Evolutionary conservation across 2,888 invertebrate genomes (phyloP), one percentile per base, ranked within the genome.

Genomic region (Stramonita haemastoma): DNA sequence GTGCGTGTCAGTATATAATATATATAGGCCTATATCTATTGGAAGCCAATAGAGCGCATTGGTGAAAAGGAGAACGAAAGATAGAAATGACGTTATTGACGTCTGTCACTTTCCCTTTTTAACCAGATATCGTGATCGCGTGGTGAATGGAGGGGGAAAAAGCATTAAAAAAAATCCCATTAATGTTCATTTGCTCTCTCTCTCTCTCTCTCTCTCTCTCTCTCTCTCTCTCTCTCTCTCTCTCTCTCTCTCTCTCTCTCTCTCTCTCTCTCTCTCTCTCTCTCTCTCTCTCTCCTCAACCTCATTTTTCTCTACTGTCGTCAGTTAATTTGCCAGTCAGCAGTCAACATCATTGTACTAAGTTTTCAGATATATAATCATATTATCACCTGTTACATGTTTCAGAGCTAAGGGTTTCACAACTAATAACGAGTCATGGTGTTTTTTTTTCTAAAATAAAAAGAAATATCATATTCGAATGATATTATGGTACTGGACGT

Each of bases 231-330:
- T 13, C 26, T 13, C 66, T 13, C 66, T 29, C 73, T 2, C 73
- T 5, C 73, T 29, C 29, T n/a, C 29, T 15, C 73, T n/a, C 29
- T 77, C 73, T 77, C 29, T 77, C 73, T 77, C 29, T 77, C 29
- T 77, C 73, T 77, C 73, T 77, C 73, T 77, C 29, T n/a, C 73
- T 77, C 29, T 77, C n/a, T 29, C 73, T 77, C 73, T 77, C 73
- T 77, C 29, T 77, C 73, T 77, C 32, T 77, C 29, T 77, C 73
- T 77, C 73, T 73, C 73, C 60, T 11, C n/a, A n/a, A n/a, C n/a
- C n/a, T n/a, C n/a, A n/a, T n/a, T n/a, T n/a, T n/a, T n/a, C n/a
- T n/a, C n/a, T n/a, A n/a, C n/a, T n/a, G n/a, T n/a, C n/a, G n/a
- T n/a, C n/a, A n/a, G n/a, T n/a, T n/a, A n/a, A n/a, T n/a, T n/a